These are phyloP conservation scores for Diorhabda elongata DNA, from an alignment of 1,140 invertebrate species.

Conservation along the genomic window DNA sequence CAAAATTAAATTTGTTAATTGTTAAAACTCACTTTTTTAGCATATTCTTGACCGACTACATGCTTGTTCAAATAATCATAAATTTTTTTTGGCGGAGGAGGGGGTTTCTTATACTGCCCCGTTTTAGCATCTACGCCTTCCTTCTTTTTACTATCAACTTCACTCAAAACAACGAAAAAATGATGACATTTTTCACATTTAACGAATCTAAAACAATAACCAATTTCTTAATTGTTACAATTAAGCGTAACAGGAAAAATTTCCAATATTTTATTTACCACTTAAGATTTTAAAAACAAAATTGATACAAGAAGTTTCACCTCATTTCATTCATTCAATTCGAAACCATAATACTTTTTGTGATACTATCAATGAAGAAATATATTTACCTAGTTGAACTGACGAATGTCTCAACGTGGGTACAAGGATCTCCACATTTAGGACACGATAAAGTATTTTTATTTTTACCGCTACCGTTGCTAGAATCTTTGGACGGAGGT, in stretches of 20 bases:
- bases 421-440: constrained; percentile 93
- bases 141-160: constrained; percentile 86
- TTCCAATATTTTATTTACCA: too few relatives aligned
- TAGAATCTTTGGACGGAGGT: constrained; percentile 22
- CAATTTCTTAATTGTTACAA: too few relatives aligned
- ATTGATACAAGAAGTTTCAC: too few relatives aligned
- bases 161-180: constrained; percentile 95
- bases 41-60: constrained; percentile 96
- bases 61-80: constrained; percentile 93
- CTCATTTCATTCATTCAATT: constrained; percentile 38
- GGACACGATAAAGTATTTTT: constrained; percentile 77
- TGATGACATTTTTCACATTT: constrained; percentile 98
- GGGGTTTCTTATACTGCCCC: constrained; percentile 71
- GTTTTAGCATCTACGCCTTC: constrained; percentile 66
- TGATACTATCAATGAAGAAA: neutral
- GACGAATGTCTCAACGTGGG: constrained; percentile 94
- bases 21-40: constrained; percentile 70
- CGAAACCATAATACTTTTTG: too few relatives aligned
- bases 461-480: constrained; percentile 46
- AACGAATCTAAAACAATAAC: constrained; percentile 62
- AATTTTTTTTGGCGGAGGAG: constrained; percentile 94
- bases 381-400: constrained; percentile 67
- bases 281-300: too few relatives aligned
- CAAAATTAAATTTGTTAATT: too few relatives aligned
- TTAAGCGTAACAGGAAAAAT: too few relatives aligned